These are phyloP conservation scores for Scarus forsteni DNA, from an alignment of 2,797 vertebrate species.

Conservation along the genomic window DNA sequence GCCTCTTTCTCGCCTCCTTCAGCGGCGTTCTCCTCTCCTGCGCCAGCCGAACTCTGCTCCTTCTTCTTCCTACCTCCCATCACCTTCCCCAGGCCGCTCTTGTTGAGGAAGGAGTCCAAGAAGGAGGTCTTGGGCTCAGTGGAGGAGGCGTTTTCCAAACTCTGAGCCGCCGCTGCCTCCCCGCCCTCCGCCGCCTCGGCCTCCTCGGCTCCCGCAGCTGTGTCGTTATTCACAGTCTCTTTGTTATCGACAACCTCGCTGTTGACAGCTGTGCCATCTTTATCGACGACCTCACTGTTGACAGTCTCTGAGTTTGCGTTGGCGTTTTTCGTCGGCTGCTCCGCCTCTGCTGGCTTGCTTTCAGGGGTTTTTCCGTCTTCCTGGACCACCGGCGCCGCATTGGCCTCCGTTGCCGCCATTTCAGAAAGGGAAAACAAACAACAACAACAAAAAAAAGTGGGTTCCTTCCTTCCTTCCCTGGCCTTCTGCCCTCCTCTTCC, in stretches of 20 bases:
- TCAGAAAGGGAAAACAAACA: conserved; percentile 55
- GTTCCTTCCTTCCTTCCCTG: conserved; percentile 64
- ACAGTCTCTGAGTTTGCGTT: conserved; percentile 64
- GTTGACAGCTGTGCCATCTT: conserved; percentile 59
- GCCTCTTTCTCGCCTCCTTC: conserved; percentile 70
- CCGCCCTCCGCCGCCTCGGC: conserved; percentile 38
- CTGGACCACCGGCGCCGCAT: conserved; percentile 75
- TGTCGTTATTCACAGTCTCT: conserved; percentile 71
- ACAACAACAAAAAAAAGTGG: conserved; percentile 52
- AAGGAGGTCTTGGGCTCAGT: conserved; percentile 83
- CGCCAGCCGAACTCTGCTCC: conserved; percentile 65
- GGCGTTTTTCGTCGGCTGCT: conserved; percentile 52
- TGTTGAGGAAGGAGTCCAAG: conserved; percentile 87
- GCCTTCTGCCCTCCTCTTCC: conserved; percentile 68
- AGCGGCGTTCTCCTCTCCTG: conserved; percentile 57
- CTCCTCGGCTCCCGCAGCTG: conserved; percentile 35
- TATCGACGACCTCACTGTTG: conserved; percentile 60
- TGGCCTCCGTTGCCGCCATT: conserved; percentile 84
- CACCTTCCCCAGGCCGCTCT: conserved; percentile 87
- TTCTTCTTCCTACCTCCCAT: conserved; percentile 86
- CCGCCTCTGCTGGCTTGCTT: conserved; percentile 73
- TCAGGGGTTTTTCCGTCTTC: conserved; percentile 74
- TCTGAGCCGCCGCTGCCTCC: conserved; percentile 49
- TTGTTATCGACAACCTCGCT: conserved; percentile 67
- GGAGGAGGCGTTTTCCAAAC: conserved; percentile 57